Percentiles rank a stretch among this genome's conserved stretches.
Conservation (phyloP, 2,888 invertebrate genomes). For the Stictocephala bisonia region DNA sequence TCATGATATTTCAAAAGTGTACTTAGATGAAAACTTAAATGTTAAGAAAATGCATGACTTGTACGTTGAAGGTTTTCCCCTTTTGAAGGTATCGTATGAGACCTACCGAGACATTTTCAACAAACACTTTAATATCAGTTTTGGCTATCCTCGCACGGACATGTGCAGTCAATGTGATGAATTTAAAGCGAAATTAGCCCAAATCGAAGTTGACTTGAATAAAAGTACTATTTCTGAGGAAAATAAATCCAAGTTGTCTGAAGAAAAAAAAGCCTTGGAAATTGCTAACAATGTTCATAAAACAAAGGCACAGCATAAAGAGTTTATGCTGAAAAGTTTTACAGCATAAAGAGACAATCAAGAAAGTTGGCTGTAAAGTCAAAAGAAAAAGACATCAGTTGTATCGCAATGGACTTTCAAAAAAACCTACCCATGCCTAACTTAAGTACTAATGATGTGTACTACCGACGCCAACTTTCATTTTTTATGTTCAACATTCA, state of each 20-base stretch:
- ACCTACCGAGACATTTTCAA: constrained; percentile 41
- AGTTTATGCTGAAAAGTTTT: constrained; percentile 49
- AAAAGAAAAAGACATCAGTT: constrained; percentile 41
- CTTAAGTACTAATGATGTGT: constrained; percentile 49
- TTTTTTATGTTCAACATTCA: constrained; percentile 49
- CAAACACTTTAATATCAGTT: constrained; percentile 41
- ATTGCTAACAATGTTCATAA: constrained; percentile 40
- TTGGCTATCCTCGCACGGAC: constrained; percentile 43
- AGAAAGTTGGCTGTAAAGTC: constrained; percentile 15
- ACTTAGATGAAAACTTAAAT: constrained; percentile 33
- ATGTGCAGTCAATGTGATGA: constrained; percentile 43
- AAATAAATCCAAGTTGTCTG: constrained; percentile 2
- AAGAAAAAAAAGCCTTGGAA: constrained; percentile 29
- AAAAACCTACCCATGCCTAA: constrained; percentile 50
- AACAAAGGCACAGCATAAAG: too few relatives aligned
- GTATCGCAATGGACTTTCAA: constrained; percentile 49
- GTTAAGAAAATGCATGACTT: constrained; percentile 42
- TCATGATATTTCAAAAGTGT: constrained; percentile 39
- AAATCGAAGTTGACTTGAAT: constrained; percentile 16
- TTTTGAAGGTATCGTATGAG: constrained; percentile 40
- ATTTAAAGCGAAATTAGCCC: constrained; percentile 36
- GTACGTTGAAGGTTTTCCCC: constrained; percentile 34
- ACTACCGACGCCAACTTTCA: constrained; percentile 46
- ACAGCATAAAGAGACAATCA: constrained; percentile 26
- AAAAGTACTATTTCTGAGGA: constrained; percentile 20